Base-by-base conservation (phyloP, 2,888 invertebrate genomes). In the Melinaea menophilus region DNA sequence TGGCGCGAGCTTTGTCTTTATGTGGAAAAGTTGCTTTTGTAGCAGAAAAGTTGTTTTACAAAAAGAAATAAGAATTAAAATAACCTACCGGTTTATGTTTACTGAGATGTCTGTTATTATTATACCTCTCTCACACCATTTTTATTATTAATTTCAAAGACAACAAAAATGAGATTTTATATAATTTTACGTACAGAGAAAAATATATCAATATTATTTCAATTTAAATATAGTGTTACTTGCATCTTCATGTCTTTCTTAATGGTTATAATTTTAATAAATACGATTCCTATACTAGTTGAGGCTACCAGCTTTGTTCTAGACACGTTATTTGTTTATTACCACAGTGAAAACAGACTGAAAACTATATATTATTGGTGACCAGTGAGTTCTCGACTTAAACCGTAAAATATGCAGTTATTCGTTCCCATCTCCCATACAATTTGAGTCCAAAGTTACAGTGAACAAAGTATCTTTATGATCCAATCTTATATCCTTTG, bases 371-470 rank as follows among this genome's bases (percentile, higher is more conserved):
- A 51, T 51, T 51, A 51, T 51, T 51, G 5, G 34, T 31, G 2
- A 58, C 31, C 55, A 55, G 41, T 59, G 45, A 33, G 55, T 59
- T 55, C 41, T 5, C 12, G 59, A 55, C 55, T 59, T 59, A 37
- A 59, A 45, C 37, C 55, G 55, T 59, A 59, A 59, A 59, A 59
- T 45, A 41, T 51, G 45, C 33, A 55, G 12, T 31, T 41, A 31
- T 41, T 45, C 55, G n/a, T 33, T 33, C 45, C 54, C 34, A 48
- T 58, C 31, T 55, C 9, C 33, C n/a, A 45, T 55, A 31, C 59
- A 35, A 37, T 35, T 45, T 31, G 31, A 31, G 31, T 55, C 45
- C 9, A 37, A 41, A 31, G 31, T 51, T 51, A 31, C 31, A 51
- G 31, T 22, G n/a, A 51, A 51, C 51, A 51, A 9, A 51, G 51